These are phyloP conservation scores for Meloidogyne floridensis DNA, from an alignment of 1,140 invertebrate species.

Conservation along the genomic window DNA sequence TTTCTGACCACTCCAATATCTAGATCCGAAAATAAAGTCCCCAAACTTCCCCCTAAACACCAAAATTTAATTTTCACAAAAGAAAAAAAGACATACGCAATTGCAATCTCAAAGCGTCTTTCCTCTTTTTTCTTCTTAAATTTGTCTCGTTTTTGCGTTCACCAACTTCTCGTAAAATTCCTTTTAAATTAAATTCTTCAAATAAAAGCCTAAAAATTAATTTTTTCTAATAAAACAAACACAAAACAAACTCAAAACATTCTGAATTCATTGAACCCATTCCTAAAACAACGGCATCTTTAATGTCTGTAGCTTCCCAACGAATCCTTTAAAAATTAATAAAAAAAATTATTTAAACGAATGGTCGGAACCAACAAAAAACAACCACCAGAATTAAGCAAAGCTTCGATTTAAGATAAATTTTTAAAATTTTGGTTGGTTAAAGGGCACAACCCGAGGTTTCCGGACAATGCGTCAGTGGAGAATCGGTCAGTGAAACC, in stretches of 20 bases:
- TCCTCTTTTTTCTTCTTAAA: slow-evolving; percentile 77
- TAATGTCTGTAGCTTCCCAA: slow-evolving; percentile 85
- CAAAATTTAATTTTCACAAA: too few relatives aligned
- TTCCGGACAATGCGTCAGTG: too few relatives aligned
- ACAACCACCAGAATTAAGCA: too few relatives aligned
- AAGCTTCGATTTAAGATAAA: too few relatives aligned
- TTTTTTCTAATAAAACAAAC: background rate
- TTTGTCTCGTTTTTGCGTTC: slow-evolving; percentile 97
- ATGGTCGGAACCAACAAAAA: too few relatives aligned
- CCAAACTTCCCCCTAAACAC: too few relatives aligned
- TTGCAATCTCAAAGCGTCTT: slow-evolving; percentile 80
- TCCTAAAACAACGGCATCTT: slow-evolving; percentile 87
- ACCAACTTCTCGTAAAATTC: slow-evolving; percentile 82
- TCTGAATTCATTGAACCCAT: slow-evolving; percentile 88
- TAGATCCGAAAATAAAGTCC: too few relatives aligned
- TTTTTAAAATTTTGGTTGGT: too few relatives aligned
- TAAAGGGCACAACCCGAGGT: too few relatives aligned
- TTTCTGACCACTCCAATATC: too few relatives aligned
- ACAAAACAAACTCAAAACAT: slow-evolving; percentile 78
- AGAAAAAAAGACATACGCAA: slow-evolving; percentile 71
- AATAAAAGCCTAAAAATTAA: slow-evolving; percentile 79
- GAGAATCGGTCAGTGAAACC: too few relatives aligned
- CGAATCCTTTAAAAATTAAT: slow-evolving; percentile 55
- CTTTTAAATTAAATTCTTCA: slow-evolving; percentile 86
- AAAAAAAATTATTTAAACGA: background rate